Evolutionary conservation across 2,888 invertebrate genomes (phyloP).

Genomic region (Philopedon plagiatum): DNA sequence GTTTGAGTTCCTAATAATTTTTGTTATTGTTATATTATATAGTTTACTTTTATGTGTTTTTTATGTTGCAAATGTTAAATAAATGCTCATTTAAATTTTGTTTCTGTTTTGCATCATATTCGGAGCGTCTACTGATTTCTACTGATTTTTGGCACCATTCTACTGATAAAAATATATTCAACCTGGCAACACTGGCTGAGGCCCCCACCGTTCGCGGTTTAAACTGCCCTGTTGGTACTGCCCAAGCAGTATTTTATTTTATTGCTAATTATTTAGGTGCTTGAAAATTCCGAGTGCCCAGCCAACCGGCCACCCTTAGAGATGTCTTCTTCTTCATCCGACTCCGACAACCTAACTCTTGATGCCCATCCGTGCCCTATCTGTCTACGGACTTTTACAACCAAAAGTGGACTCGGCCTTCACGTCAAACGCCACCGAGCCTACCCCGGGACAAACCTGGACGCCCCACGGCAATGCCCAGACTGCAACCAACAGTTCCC

Average conservation of each 20-base stretch:
- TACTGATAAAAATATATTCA: background rate
- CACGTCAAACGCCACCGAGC: background rate
- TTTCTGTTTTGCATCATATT: background rate
- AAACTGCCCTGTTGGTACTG: too few species aligned
- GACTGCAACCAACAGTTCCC: background rate
- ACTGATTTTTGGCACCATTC: background rate
- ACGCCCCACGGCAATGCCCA: background rate
- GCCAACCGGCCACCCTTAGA: too few species aligned
- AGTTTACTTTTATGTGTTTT: too few species aligned
- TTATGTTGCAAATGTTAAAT: too few species aligned
- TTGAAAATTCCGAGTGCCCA: too few species aligned
- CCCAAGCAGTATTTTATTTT: too few species aligned
- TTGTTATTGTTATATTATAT: background rate
- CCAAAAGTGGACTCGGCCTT: background rate
- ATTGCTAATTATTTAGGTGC: too few species aligned
- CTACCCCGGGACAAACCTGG: background rate
- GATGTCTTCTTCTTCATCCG: too few species aligned
- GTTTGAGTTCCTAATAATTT: background rate
- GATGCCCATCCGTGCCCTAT: too few species aligned
- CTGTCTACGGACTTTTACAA: background rate
- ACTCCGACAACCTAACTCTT: too few species aligned
- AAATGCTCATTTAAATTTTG: background rate
- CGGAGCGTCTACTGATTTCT: background rate
- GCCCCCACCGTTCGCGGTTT: too few species aligned
- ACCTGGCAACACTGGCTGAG: background rate